A percentile compares a stretch with the other conserved stretches of the same genome.
These are phyloP conservation scores for Clarias laeviceps DNA, from an alignment of 2,797 vertebrate species.

Conservation along the genomic window DNA sequence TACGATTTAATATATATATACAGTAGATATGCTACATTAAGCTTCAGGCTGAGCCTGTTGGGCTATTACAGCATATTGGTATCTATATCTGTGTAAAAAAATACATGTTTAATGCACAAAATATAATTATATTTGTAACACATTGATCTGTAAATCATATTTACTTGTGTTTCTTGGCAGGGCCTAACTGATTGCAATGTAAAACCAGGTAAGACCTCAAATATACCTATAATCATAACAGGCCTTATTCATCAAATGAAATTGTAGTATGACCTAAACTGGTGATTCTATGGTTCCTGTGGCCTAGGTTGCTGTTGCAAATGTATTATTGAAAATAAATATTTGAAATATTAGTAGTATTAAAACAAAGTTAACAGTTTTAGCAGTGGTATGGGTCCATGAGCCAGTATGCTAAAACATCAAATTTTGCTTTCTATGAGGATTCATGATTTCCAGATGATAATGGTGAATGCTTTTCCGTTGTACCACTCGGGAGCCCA, in stretches of 20 bases:
- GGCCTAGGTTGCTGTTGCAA: background rate
- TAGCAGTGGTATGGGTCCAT: background rate
- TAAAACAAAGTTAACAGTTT: background rate
- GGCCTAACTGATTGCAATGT: constrained; percentile 34
- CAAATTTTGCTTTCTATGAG: too few relatives aligned
- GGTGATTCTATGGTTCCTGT: background rate
- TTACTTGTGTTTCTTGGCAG: constrained; percentile 25
- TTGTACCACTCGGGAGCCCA: too few relatives aligned
- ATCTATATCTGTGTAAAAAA: background rate
- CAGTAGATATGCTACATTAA: background rate
- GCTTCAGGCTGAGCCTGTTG: background rate
- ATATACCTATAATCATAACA: background rate
- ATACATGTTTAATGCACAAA: background rate
- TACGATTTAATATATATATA: too few relatives aligned
- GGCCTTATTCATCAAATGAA: background rate
- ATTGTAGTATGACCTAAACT: background rate
- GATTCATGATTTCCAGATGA: too few relatives aligned
- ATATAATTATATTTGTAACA: background rate
- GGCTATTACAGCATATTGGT: background rate
- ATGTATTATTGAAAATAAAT: background rate
- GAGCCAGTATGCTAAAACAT: too few relatives aligned
- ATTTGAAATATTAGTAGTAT: background rate
- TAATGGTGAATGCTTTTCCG: too few relatives aligned
- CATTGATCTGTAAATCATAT: background rate
- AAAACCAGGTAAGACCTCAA: constrained; percentile 29